A percentile compares a stretch with the other conserved stretches of the same genome.
phyloP scores from a whole-genome alignment of 2,113 vertebrate species.

The Charina bottae region DNA sequence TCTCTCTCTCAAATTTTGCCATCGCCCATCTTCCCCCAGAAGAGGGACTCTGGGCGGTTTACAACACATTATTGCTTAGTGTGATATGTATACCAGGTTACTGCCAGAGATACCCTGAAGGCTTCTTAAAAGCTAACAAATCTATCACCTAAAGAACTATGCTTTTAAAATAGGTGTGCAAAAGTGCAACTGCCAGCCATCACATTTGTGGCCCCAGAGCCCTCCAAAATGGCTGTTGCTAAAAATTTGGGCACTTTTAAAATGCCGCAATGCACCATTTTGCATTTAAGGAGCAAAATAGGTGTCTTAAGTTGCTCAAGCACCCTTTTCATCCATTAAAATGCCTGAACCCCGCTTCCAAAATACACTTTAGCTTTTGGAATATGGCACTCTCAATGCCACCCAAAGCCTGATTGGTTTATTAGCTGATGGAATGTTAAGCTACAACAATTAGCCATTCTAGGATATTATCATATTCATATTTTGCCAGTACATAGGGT shows the following conservation, averaged over 20 bases:
- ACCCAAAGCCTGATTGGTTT: neutral
- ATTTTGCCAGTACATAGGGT: neutral
- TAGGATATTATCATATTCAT: neutral
- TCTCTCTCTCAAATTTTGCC: too few species aligned
- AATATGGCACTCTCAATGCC: neutral
- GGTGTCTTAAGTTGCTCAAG: neutral
- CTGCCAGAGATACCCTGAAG: neutral
- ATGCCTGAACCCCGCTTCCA: neutral
- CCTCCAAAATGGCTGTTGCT: neutral
- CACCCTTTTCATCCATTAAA: neutral
- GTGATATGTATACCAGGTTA: neutral
- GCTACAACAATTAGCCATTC: neutral
- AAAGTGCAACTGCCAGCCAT: neutral
- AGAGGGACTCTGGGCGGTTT: too few species aligned
- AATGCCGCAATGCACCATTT: neutral
- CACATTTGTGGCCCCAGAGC: neutral
- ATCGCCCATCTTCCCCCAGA: too few species aligned
- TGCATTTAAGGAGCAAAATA: neutral
- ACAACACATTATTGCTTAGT: neutral
- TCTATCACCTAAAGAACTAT: neutral
- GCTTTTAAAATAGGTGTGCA: neutral
- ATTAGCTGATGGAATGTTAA: neutral
- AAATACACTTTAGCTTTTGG: neutral
- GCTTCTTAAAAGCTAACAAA: neutral
- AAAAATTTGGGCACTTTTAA: neutral